Base-by-base conservation (phyloP, 1,140 invertebrate species). In the Tetraneura akinire region DNA sequence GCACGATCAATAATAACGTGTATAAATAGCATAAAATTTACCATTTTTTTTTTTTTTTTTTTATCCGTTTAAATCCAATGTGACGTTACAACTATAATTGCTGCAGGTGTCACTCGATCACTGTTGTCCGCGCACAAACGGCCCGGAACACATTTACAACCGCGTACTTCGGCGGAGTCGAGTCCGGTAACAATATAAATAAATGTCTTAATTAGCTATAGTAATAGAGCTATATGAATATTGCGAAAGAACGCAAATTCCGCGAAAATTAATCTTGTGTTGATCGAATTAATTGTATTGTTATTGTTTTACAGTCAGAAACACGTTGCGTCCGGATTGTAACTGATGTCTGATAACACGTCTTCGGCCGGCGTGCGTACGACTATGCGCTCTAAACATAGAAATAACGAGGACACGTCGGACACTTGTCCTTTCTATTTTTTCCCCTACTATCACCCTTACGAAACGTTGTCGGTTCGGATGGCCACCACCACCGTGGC, bases 361-460 rank as follows among this genome's bases (percentile, higher is more conserved):
- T 37, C 29, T 47, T 57, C 21, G 73, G 37, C 53, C 32, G 73
- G 26, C 21, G 51, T 13, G 26, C 14, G 45, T 62, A 32, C 57
- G 16, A 23, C 26, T 62, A 32, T 47, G 29, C 42, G 64, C 66
- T n/a, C n/a, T 47, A 70, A 3, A 37, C 32, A 37, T 45, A 45
- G 60, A 60, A 76, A 4, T 37, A 37, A 76, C 73, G 73, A 76
- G 73, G 73, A 76, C 32, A 37, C 73, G 73, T 21, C 70, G 26
- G 26, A 74, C 71, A 74, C 73, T 76, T 60, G 73, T 76, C 73
- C 73, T 76, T 76, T 76, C 73, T 76, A 76, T 76, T 76, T 60
- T 42, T 60, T 42, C 37, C 53, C 73, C 51, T 29, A 37, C 70
- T 29, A 26, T 55, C 51, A 13, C 71, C 71, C 71, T 26, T 51